These are phyloP conservation scores for Leptinotarsa texana DNA, from an alignment of 1,140 invertebrate species.

Conservation along the genomic window DNA sequence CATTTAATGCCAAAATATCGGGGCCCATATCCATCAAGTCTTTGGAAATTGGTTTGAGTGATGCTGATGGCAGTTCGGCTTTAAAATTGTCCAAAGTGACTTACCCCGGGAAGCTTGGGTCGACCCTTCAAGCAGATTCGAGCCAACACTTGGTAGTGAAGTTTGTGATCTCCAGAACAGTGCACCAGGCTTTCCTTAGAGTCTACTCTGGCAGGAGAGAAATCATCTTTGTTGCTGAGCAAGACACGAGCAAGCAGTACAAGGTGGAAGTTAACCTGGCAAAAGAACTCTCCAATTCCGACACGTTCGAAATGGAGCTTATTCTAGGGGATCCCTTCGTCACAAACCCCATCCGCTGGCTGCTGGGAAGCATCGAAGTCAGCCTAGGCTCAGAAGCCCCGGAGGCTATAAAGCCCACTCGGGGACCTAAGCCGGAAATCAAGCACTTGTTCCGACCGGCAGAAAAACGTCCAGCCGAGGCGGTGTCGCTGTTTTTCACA, in stretches of 20 bases:
- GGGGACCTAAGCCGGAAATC: constrained; percentile 80
- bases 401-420: constrained; percentile 51
- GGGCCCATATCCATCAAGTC: constrained; percentile 74
- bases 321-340: constrained; percentile 90
- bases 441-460: constrained; percentile 90
- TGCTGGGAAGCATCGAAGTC: constrained; percentile 74
- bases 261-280: constrained; percentile 81
- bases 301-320: constrained; percentile 80
- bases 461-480: constrained; percentile 84
- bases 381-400: constrained; percentile 64
- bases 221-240: constrained; percentile 91
- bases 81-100: constrained; percentile 75
- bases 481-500: constrained; percentile 91
- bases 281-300: constrained; percentile 81
- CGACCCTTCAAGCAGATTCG: constrained; percentile 78
- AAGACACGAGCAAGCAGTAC: constrained; percentile 81
- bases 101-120: constrained; percentile 72
- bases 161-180: constrained; percentile 77
- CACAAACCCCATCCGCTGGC: constrained; percentile 88
- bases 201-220: constrained; percentile 75
- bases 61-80: constrained; percentile 84
- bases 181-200: constrained; percentile 92
- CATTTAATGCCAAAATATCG: constrained; percentile 73
- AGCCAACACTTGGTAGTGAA: constrained; percentile 88
- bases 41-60: constrained; percentile 86